A percentile compares a stretch with the other conserved stretches of the same genome.
These are phyloP conservation scores for Neoitamus cyanurus DNA, from an alignment of 2,888 invertebrate genomes.

Conservation along the genomic window DNA sequence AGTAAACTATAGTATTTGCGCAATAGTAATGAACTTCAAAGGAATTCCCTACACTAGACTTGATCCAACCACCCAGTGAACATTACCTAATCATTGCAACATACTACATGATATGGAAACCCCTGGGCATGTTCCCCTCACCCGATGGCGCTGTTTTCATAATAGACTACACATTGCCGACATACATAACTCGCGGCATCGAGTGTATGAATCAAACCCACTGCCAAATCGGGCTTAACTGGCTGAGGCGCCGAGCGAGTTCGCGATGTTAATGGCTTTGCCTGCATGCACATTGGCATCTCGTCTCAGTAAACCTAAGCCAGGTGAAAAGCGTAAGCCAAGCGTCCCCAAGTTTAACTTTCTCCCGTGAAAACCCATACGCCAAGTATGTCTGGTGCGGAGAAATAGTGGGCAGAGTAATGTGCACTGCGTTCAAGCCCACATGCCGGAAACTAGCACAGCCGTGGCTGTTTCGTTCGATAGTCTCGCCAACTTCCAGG, in stretches of 20 bases:
- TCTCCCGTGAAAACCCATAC: neutral
- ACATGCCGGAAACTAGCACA: constrained; percentile 15
- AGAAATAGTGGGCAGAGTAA: neutral
- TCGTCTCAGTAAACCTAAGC: neutral
- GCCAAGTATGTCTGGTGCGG: neutral
- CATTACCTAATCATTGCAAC: neutral
- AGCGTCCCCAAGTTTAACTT: neutral
- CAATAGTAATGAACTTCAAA: neutral
- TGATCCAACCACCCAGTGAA: neutral
- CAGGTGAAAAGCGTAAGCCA: constrained; percentile 1
- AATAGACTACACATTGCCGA: neutral
- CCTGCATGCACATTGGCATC: neutral
- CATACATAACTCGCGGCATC: neutral
- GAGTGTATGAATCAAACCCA: neutral
- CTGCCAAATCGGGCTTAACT: neutral
- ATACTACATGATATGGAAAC: neutral
- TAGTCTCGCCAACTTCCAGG: neutral
- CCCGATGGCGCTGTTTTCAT: neutral
- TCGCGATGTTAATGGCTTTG: neutral
- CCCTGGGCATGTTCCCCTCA: neutral
- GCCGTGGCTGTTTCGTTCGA: neutral
- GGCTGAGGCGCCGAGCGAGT: neutral
- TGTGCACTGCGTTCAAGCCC: neutral
- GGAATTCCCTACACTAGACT: neutral
- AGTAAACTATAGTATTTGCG: neutral